Evolutionary conservation across 2,113 vertebrate species (phyloP).

Genomic region (Diadophis punctatus): DNA sequence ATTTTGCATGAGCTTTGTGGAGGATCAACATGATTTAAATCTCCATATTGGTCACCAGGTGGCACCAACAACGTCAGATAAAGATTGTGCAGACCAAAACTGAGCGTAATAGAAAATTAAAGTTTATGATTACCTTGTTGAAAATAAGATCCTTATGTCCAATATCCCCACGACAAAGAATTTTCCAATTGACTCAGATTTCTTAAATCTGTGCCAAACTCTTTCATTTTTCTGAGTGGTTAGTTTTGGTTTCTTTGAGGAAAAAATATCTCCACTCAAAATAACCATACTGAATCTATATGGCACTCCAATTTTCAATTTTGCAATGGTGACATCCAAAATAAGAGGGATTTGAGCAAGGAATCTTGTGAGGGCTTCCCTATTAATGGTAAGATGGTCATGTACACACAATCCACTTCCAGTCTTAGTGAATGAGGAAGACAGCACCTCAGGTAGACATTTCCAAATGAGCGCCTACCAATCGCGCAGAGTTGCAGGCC

Average conservation of each 20-base stretch:
- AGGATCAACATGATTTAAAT: neutral
- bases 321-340: neutral
- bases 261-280: neutral
- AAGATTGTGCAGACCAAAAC: neutral
- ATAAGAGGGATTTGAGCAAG: neutral
- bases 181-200: neutral
- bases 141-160: neutral
- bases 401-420: neutral
- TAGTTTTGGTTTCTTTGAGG: neutral
- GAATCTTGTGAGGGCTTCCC: neutral
- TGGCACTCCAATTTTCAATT: neutral
- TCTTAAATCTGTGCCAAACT: neutral
- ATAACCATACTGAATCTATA: neutral
- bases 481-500: too few species aligned
- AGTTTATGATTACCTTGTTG: neutral
- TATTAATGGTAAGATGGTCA: neutral
- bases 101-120: neutral
- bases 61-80: neutral
- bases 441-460: neutral
- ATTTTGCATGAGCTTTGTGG: neutral
- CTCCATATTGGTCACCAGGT: conserved; percentile 6
- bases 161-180: neutral
- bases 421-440: neutral
- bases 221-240: neutral
- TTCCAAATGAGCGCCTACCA: neutral